These are phyloP conservation scores for Bombus waltoni DNA, from an alignment of 1,140 invertebrate species.

Conservation along the genomic window DNA sequence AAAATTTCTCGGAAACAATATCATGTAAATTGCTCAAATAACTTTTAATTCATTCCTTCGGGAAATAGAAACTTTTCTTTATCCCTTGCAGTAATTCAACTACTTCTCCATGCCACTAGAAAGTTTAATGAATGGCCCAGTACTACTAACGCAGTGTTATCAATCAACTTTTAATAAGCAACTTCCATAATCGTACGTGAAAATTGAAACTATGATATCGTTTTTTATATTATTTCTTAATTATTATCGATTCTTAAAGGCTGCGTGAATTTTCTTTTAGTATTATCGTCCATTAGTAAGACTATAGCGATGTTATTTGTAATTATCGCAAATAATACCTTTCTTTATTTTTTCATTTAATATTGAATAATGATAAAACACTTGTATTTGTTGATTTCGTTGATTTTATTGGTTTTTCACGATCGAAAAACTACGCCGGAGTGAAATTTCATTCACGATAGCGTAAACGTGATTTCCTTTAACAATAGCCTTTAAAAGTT, in stretches of 20 bases:
- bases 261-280: too few species aligned
- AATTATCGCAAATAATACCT: too few species aligned
- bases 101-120: not conserved
- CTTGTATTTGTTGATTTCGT: too few species aligned
- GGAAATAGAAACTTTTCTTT: not conserved
- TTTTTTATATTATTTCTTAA: not conserved
- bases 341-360: too few species aligned
- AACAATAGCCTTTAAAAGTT: too few species aligned
- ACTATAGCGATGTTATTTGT: too few species aligned
- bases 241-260: not conserved
- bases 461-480: too few species aligned
- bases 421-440: too few species aligned
- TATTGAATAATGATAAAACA: too few species aligned
- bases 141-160: not conserved
- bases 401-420: too few species aligned
- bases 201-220: not conserved
- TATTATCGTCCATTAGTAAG: too few species aligned
- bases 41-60: not conserved
- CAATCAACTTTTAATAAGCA: not conserved
- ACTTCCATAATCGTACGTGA: not conserved
- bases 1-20: not conserved
- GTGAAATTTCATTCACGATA: too few species aligned
- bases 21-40: not conserved
- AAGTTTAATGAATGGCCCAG: not conserved
- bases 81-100: not conserved